Base-by-base conservation (phyloP, 2,888 invertebrate species). In the Thymelicus sylvestris region DNA sequence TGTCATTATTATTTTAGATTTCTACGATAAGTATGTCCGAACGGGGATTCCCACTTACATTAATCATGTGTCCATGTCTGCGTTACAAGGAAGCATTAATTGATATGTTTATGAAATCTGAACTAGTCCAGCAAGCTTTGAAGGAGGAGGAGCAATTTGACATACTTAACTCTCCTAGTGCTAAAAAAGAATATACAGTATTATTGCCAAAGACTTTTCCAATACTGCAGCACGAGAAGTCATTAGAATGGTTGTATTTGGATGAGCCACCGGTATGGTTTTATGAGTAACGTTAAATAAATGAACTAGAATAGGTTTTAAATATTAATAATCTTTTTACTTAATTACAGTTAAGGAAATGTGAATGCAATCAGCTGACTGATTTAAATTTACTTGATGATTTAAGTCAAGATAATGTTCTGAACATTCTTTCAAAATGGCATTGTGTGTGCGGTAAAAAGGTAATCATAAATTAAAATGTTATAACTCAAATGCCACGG, bases 361-460 rank as follows among this genome's bases (percentile, higher is more conserved):
- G 93, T 76, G 92, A 91, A 83, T 93, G 93, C 73, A 91, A 91
- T 79, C 88, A 86, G 74, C 75, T 90, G 10, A 91, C 87, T 10
- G 90, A 92, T 79, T 77, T 92, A 1, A 81, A 86, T 79, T 80
- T 91, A 74, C 76, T 91, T 67, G 91, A 92, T 73, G 92, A 93
- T 74, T 81, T 88, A 8, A 87, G 81, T 67, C 93, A 92, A 81
- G 92, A 93, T 61, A 88, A 90, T 77, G 88, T 93, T 65, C 74
- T 92, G 50, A 85, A 89, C 74, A 89, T 92, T 72, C 83, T 93
- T 55, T 86, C 92, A 0, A 91, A 92, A 80, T 93, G 93, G 93
- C 85, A 92, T 75, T 93, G 93, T 71, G 82, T 77, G 39, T 93
- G 93, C 78, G 92, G 90, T 7, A 93, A 86, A 84, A 92, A 88